phyloP scores from a whole-genome alignment of 2,113 vertebrate genomes.

The Antechinus stuartii region DNA sequence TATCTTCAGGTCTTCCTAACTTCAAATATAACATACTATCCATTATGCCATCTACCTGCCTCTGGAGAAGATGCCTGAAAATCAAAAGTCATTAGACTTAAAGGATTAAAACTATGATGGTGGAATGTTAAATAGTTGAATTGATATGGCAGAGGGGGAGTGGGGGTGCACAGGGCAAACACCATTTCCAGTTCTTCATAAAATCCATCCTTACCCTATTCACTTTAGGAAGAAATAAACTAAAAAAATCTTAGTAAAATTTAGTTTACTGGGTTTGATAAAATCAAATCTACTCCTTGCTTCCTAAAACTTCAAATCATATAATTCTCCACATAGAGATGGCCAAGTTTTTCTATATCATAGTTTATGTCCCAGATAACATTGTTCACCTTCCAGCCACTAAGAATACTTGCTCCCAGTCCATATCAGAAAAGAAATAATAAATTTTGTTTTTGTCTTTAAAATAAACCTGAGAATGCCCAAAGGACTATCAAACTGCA shows the following conservation, averaged over 20 bases:
- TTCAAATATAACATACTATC: neutral
- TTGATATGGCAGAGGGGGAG: neutral
- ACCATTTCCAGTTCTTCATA: neutral
- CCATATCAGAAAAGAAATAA: neutral
- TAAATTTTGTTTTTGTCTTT: neutral
- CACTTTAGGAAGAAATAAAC: constrained; percentile 1
- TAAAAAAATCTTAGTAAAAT: neutral
- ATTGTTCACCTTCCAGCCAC: neutral
- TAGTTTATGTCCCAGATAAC: neutral
- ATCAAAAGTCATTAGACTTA: neutral
- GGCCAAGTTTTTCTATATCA: neutral
- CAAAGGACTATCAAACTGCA: too few species aligned
- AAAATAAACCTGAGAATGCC: neutral
- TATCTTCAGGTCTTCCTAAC: neutral
- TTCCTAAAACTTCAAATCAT: neutral
- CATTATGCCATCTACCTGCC: neutral
- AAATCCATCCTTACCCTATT: neutral
- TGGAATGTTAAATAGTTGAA: neutral
- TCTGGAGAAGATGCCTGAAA: neutral
- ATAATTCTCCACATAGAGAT: neutral
- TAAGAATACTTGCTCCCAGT: neutral
- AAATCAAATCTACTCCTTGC: neutral
- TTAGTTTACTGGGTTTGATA: too few species aligned
- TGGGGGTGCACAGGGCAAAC: neutral
- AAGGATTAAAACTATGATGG: neutral